Evolutionary conservation across 1,140 invertebrate genomes (phyloP).

Genomic region (Polyergus mexicanus): DNA sequence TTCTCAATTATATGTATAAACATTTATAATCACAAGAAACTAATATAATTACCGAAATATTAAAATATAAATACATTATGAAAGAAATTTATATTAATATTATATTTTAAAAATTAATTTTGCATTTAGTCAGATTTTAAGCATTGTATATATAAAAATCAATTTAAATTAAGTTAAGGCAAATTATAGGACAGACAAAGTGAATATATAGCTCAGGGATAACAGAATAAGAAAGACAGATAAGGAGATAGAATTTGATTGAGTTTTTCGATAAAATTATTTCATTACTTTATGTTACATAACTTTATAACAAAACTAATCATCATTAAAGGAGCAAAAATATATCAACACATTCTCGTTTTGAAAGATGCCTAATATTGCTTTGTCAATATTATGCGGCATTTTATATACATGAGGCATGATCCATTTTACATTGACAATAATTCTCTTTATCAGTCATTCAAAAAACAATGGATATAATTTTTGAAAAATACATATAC

Average conservation of each 20-base stretch:
- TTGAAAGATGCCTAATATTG: conserved; percentile 52
- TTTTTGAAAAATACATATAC: conserved; percentile 28
- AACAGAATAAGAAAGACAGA: neutral
- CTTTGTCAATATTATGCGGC: conserved; percentile 30
- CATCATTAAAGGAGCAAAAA: conserved; percentile 34
- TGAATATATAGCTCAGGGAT: neutral
- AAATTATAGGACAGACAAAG: neutral
- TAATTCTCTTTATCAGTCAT: neutral
- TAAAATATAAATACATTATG: neutral
- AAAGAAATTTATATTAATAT: neutral
- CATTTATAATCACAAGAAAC: neutral
- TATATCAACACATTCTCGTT: conserved; percentile 45
- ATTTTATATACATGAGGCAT: conserved; percentile 31
- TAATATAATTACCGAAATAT: neutral
- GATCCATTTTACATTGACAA: neutral
- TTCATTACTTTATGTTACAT: conserved; percentile 30
- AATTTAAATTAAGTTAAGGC: neutral
- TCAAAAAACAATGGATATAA: conserved; percentile 51
- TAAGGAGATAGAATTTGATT: neutral
- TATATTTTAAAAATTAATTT: conserved; percentile 1
- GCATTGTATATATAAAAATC: neutral
- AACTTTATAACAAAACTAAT: conserved; percentile 37
- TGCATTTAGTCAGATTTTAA: neutral
- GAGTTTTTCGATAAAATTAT: conserved; percentile 45
- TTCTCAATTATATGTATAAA: conserved; percentile 6